Base-by-base conservation (phyloP, 2,888 invertebrate genomes). In the Limnephilus lunatus region DNA sequence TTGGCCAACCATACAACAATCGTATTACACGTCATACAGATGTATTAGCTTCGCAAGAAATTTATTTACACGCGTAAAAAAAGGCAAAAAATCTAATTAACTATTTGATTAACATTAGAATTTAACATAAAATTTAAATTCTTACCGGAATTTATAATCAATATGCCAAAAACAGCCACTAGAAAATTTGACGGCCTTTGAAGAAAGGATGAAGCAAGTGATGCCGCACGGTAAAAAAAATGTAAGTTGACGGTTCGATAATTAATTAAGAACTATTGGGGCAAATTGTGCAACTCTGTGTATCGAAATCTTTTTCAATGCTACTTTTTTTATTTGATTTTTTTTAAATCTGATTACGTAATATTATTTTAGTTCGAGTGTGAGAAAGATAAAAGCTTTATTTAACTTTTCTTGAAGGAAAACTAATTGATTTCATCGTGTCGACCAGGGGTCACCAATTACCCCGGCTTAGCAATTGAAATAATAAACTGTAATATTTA, bases 131-230 rank as follows among this genome's bases (percentile, higher is more conserved):
- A 68, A 83, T 85, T 35, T 44, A 12, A 31, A 12, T 81, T 48
- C 90, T 90, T 92, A 92, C 92, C 91, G 89, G 89, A 90, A 85
- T 91, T 91, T 85, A 80, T 53, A 88, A 91, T 92, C 91, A 92
- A 92, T 92, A 92, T 91, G 91, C 92, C 92, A 92, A 92, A 91
- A 90, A 88, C 87, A 80, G 89, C 91, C 80, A 87, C 85, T 86
- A 68, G 31, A 44, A 87, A 91, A 91, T 89, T 89, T 91, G 90
- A 91, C 91, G 91, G 87, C 85, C 89, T 86, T 88, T 89, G 89
- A 89, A 91, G 87, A 87, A 86, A 86, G 86, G 30, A 48, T 15
- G 86, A 35, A 35, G 32, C 25, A 35, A 83, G 83, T 83, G 83
- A 83, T 83, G 35, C 39, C 32, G 0, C 83, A 83, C 83, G 83